Base-by-base conservation (phyloP, 92 coral and sea anemone species). In the Porites lobata region DNA sequence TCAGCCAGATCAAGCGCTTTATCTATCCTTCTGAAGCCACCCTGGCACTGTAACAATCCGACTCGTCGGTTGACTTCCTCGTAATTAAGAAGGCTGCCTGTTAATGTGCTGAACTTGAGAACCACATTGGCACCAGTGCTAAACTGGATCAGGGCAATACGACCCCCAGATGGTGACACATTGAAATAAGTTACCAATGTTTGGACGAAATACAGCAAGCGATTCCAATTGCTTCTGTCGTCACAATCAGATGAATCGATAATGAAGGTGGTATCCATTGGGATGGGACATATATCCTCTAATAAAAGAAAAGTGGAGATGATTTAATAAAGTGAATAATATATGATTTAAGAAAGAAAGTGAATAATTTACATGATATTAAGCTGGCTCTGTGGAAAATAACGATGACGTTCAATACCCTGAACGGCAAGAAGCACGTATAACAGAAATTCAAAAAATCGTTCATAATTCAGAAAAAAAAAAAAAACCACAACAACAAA, bases 1-100 rank as follows among this genome's bases (percentile, higher is more conserved):
- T 92, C 80, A 6, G 90, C 96, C 90, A 93, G 74, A 64, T 85
- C 84, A 18, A 93, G 86, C 9, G 96, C 96, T 13, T 86, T 83
- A 75, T 93, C 96, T 56, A 93, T 93, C 72, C 96, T 76, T 7
- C 94, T 86, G 69, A 90, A 86, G 17, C 94, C 96, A 43, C 87
- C 87, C 13, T 38, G 83, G 76, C 86, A 93, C 93, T 87, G 89
- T 71, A 93, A 75, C 20, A 93, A 43, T 11, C 13, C 61, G 61
- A 56, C 61, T 56, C 61, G 61, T 56, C 15, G 11, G 14, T 56
- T 56, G 61, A 56, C 61, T 14, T 56, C 61, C 4, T 17, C 14
- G 13, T 14, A 17, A 56, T 56, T 56, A 2, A 56, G 15, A 56
- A 56, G 61, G 17, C 61, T 56, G 11, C 61, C 61, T 2, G 14